These are phyloP conservation scores for Kryptolebias marmoratus DNA, from an alignment of 2,113 vertebrate species.

Conservation along the genomic window DNA sequence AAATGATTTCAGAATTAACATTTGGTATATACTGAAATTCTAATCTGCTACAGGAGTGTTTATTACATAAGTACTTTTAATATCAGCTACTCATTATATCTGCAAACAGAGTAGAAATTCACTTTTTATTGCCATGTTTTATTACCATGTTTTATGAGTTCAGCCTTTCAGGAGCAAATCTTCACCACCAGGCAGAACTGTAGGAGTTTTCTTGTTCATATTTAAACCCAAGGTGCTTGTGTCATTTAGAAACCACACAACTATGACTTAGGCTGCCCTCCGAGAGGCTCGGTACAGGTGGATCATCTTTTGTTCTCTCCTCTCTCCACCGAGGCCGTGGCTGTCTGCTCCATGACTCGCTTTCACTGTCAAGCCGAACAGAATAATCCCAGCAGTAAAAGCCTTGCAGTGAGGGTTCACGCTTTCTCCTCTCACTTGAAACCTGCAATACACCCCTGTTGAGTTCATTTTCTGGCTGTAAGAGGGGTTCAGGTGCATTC, in stretches of 20 bases:
- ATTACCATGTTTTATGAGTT: conserved; percentile 12
- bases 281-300: conserved; percentile 63
- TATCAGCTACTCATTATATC: neutral
- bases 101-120: neutral
- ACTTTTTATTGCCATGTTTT: neutral
- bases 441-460: conserved; percentile 29
- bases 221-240: conserved; percentile 55
- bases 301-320: conserved; percentile 64
- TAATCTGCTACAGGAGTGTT: too few species aligned
- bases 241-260: conserved; percentile 65
- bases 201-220: conserved; percentile 52
- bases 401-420: conserved; percentile 49
- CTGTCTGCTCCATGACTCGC: conserved; percentile 60
- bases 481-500: conserved; percentile 50
- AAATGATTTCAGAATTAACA: too few species aligned
- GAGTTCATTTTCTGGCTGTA: conserved; percentile 58
- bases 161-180: conserved; percentile 50
- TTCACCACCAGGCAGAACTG: conserved; percentile 47
- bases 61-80: too few species aligned
- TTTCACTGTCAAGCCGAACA: conserved; percentile 55
- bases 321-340: conserved; percentile 41
- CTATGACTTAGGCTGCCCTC: conserved; percentile 60
- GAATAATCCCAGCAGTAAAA: conserved; percentile 65
- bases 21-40: too few species aligned
- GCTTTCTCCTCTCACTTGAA: conserved; percentile 49